These are phyloP conservation scores for Zaprionus camerounensis DNA, from an alignment of 1,140 invertebrate genomes.

Conservation along the genomic window DNA sequence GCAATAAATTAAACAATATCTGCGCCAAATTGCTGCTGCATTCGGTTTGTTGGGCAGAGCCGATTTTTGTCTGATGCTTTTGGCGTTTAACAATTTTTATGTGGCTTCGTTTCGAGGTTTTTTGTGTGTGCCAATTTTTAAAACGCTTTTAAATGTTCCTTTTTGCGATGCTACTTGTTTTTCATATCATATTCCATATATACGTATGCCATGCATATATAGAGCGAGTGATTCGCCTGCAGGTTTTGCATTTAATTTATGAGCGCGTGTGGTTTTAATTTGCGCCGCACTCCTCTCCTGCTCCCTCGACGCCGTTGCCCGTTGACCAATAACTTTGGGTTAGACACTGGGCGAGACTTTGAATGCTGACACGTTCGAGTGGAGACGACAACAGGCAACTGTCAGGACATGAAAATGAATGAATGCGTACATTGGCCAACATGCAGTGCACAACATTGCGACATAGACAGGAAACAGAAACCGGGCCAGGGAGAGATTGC, in stretches of 20 bases:
- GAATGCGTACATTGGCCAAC: slow-evolving; percentile 58
- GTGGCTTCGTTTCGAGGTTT: slow-evolving; percentile 45
- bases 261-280: slow-evolving; percentile 55
- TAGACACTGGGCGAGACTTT: slow-evolving; percentile 19
- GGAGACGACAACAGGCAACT: slow-evolving; percentile 45
- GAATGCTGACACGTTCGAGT: slow-evolving; percentile 60
- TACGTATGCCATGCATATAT: not conserved
- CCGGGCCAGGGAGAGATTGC: slow-evolving; percentile 5
- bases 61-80: slow-evolving; percentile 70
- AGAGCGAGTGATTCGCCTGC: slow-evolving; percentile 38
- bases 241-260: slow-evolving; percentile 54
- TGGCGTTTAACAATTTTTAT: slow-evolving; percentile 78
- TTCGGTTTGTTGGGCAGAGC: slow-evolving; percentile 53
- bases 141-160: slow-evolving; percentile 28
- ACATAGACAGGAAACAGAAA: slow-evolving; percentile 41
- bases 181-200: slow-evolving; percentile 9
- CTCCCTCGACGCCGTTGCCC: not conserved
- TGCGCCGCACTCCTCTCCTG: not conserved
- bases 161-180: slow-evolving; percentile 13
- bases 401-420: slow-evolving; percentile 56
- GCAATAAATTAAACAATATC: slow-evolving; percentile 83
- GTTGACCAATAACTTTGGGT: slow-evolving; percentile 47
- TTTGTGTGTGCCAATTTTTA: slow-evolving; percentile 52
- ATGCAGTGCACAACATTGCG: slow-evolving; percentile 34
- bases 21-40: slow-evolving; percentile 80